A percentile compares a stretch with the other conserved stretches of the same genome.
These are phyloP conservation scores for Chaetodon trifascialis DNA, from an alignment of 2,113 vertebrate genomes.

Conservation along the genomic window DNA sequence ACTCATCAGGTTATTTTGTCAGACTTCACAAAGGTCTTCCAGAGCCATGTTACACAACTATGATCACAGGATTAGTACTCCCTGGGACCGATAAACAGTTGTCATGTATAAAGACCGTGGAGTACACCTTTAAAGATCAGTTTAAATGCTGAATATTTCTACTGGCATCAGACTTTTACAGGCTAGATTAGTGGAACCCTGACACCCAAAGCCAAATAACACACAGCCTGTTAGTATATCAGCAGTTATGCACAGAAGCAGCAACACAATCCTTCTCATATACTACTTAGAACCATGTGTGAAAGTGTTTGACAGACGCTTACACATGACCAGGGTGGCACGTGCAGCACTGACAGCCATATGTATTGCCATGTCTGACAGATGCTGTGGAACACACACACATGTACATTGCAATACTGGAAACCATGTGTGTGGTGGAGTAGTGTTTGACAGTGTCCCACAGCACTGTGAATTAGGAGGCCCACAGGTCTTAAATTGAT, in stretches of 20 bases:
- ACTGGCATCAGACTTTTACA: neutral
- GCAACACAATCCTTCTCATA: conserved; percentile 39
- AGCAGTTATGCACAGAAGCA: conserved; percentile 56
- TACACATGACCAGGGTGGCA: conserved; percentile 47
- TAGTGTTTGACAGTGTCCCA: conserved; percentile 32
- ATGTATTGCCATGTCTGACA: conserved; percentile 51
- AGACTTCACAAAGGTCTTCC: neutral
- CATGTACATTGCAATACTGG: conserved; percentile 13
- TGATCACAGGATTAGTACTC: neutral
- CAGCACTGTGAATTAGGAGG: conserved; percentile 49
- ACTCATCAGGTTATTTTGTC: neutral
- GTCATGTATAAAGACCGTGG: neutral
- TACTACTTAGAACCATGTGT: conserved; percentile 64
- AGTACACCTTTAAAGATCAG: neutral
- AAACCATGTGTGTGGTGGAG: conserved; percentile 43
- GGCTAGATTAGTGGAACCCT: neutral
- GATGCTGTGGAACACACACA: conserved; percentile 25
- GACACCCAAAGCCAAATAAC: neutral
- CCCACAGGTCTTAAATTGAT: conserved; percentile 54
- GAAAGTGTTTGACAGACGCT: conserved; percentile 63
- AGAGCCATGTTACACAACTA: neutral
- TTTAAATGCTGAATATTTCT: neutral
- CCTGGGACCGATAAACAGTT: neutral
- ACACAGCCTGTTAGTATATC: neutral
- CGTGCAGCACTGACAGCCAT: conserved; percentile 39